Evolutionary conservation across 2,113 vertebrate genomes (phyloP), one percentile per base, ranked within the genome.

Genomic region (Pseudorhombus dupliciocellatus): DNA sequence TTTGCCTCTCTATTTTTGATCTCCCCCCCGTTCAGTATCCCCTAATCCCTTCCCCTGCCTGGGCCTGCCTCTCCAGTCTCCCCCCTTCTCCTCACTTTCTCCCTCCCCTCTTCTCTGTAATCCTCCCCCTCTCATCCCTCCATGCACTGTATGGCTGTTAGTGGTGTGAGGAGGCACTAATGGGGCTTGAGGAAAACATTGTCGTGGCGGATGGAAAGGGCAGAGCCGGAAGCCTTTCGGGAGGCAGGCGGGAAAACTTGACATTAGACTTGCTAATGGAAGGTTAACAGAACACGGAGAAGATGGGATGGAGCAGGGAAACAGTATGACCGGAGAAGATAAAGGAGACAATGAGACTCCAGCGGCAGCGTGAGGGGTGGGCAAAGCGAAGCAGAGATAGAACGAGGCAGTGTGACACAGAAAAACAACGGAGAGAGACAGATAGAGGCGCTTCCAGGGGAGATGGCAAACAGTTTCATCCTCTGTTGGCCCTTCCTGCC

Each of bases 171-270:
- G 68, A 86, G 75, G 52, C 66, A 77, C 73, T 83, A 87, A 88
- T 84, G 84, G 78, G 55, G 80, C 82, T 88, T 80, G 65, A 80
- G 84, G 63, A 89, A 87, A 87, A 83, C 84, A 88, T 87, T 85
- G 88, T 85, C 84, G 86, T 70, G 69, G 80, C 64, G 81, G 87
- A 85, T 88, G 72, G 83, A 91, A 90, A 90, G 82, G 50, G 24
- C 67, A 75, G 70, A 87, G 81, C 66, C n/a, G 44, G 66, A 65
- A 84, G 83, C 70, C 72, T 28, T 70, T 61, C 72, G 64, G 52
- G 72, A 90, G 68, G 79, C 76, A 86, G 60, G 54, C 56, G 68
- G 79, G 62, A 70, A 72, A 82, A 66, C 81, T 69, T 59, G 79
- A 71, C 66, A 84, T 86, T 81, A 73, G 76, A 88, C 81, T 86